Percentiles rank a stretch among this genome's conserved stretches.
These are phyloP conservation scores for Gadus macrocephalus DNA, from an alignment of 2,113 vertebrate species.

Conservation along the genomic window DNA sequence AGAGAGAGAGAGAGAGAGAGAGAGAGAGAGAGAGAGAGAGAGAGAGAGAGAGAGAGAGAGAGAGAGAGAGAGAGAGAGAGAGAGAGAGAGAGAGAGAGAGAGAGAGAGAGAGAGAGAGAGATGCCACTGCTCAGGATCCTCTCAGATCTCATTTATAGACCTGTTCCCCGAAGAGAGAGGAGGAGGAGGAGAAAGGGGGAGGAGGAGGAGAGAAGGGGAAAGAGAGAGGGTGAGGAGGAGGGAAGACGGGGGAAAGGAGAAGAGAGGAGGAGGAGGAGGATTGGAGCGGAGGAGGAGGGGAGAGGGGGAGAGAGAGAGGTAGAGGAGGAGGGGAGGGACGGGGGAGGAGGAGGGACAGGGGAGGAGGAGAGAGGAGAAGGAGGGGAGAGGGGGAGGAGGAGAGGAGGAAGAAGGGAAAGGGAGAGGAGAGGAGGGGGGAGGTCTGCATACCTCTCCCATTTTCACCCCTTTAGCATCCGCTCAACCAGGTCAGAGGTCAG, in stretches of 20 bases:
- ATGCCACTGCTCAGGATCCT: no score
- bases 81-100: not conserved
- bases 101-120: no score
- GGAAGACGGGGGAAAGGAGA: not conserved
- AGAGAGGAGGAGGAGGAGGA: not conserved
- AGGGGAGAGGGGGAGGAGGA: not conserved
- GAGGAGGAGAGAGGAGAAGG: not conserved
- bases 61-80: not conserved
- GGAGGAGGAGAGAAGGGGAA: conserved; percentile 9
- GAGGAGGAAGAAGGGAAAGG: not conserved
- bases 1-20: no score
- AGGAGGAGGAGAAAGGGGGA: not conserved
- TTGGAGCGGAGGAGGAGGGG: not conserved
- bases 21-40: no score
- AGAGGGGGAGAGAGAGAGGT: conserved; percentile 55
- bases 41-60: not conserved
- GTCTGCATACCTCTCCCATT: conserved; percentile 66
- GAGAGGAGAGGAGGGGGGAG: conserved; percentile 35
- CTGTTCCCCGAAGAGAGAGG: conserved; percentile 26
- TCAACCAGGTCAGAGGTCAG: conserved; percentile 67
- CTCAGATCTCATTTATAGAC: not conserved
- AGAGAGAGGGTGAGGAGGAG: conserved; percentile 10
- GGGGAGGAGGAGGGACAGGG: not conserved
- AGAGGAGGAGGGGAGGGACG: conserved; percentile 24
- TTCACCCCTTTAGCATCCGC: conserved; percentile 72